Evolutionary conservation across 2,888 invertebrate species (phyloP).

Genomic region (Bellardia bayeri): DNA sequence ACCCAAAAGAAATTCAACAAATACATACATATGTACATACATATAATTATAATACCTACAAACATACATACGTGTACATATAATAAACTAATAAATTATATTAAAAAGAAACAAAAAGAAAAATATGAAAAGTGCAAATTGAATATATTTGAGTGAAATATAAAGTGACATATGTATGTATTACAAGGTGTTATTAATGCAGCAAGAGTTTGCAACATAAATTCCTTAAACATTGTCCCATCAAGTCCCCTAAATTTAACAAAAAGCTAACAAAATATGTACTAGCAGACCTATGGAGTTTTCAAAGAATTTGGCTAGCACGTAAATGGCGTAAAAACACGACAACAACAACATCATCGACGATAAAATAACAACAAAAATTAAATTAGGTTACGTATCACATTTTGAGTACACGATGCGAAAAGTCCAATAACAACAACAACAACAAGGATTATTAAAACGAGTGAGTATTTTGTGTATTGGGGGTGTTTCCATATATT

Average conservation of each 20-base stretch:
- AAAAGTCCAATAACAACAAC: slow-evolving; percentile 46
- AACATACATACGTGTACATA: neutral
- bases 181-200: neutral
- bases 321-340: slow-evolving; percentile 44
- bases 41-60: neutral
- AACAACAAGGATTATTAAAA: slow-evolving; percentile 20
- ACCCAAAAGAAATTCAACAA: no score
- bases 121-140: neutral
- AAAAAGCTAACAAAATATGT: neutral
- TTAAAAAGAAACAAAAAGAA: slow-evolving; percentile 18
- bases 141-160: neutral
- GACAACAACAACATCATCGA: neutral
- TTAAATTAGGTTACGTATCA: slow-evolving; percentile 54
- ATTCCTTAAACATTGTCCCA: no score
- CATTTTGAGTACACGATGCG: slow-evolving; percentile 21
- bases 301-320: slow-evolving; percentile 1
- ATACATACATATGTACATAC: neutral
- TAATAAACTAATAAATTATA: neutral
- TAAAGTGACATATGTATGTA: no score
- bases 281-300: neutral
- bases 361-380: slow-evolving; percentile 18
- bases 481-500: slow-evolving; percentile 41
- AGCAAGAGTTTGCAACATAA: no score
- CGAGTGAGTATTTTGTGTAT: slow-evolving; percentile 4
- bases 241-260: neutral